These are phyloP conservation scores for Drosophila bipectinata DNA, from an alignment of 1,140 invertebrate species.

Conservation along the genomic window DNA sequence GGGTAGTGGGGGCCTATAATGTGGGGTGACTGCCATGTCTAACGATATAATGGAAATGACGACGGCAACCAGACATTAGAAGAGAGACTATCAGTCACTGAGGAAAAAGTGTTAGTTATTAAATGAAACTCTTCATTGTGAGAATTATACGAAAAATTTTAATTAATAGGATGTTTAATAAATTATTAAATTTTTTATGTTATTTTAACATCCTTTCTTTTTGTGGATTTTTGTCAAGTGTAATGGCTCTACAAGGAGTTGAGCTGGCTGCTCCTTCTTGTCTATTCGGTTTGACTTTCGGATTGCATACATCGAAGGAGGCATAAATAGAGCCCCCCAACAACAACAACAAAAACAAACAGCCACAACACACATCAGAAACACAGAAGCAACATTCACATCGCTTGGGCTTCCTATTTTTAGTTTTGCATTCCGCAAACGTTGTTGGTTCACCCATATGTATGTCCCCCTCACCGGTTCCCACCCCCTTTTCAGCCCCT, in stretches of 20 bases:
- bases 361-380: slow-evolving; percentile 10
- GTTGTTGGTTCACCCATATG: slow-evolving; percentile 48
- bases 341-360: slow-evolving; percentile 12
- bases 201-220: too few species aligned
- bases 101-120: not conserved
- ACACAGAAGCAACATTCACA: slow-evolving; percentile 43
- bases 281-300: slow-evolving; percentile 44
- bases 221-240: not conserved
- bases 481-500: slow-evolving; percentile 17
- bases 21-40: slow-evolving; percentile 62
- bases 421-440: slow-evolving; percentile 60
- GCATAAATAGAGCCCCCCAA: slow-evolving; percentile 68
- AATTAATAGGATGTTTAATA: too few species aligned
- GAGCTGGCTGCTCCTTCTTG: slow-evolving; percentile 22
- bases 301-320: slow-evolving; percentile 50
- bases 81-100: slow-evolving; percentile 26
- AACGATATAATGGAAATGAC: slow-evolving; percentile 80
- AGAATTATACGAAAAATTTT: too few species aligned
- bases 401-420: slow-evolving; percentile 50
- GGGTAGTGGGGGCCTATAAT: slow-evolving; percentile 15
- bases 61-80: slow-evolving; percentile 72
- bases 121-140: too few species aligned
- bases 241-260: slow-evolving; percentile 17
- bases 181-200: not conserved
- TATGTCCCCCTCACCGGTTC: slow-evolving; percentile 4